These are phyloP conservation scores for Oikopleura albicans DNA, from an alignment of 23 tunicate species.

Conservation along the genomic window DNA sequence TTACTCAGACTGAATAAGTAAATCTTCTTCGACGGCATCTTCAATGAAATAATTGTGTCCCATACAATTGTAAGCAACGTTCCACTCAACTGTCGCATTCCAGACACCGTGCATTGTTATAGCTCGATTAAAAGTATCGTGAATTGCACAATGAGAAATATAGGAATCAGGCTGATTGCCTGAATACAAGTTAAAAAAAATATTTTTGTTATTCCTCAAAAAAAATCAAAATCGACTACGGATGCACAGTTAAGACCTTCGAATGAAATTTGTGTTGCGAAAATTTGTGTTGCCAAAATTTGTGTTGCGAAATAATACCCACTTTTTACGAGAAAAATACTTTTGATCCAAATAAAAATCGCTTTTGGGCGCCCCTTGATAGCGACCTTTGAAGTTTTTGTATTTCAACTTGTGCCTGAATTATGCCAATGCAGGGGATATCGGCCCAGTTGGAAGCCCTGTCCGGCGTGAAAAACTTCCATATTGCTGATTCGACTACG, in stretches of 20 bases:
- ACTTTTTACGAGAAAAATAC: too few relatives aligned
- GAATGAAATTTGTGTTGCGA: too few relatives aligned
- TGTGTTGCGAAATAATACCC: too few relatives aligned
- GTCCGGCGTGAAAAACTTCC: slow-evolving; percentile 36
- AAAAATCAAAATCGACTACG: too few relatives aligned
- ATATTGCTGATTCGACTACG: slow-evolving; percentile 27
- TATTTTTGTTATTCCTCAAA: too few relatives aligned
- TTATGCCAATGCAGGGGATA: not conserved
- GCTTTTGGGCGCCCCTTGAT: too few relatives aligned
- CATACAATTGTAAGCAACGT: slow-evolving; percentile 55
- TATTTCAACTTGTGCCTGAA: too few relatives aligned
- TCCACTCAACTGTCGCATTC: slow-evolving; percentile 45
- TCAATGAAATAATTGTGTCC: slow-evolving; percentile 79
- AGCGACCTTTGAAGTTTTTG: too few relatives aligned
- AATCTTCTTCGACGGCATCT: slow-evolving; percentile 67
- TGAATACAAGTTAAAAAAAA: too few relatives aligned
- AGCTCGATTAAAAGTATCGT: slow-evolving; percentile 63
- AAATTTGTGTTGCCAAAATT: too few relatives aligned
- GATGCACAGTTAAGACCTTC: too few relatives aligned
- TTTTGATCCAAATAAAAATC: too few relatives aligned
- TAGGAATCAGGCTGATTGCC: not conserved
- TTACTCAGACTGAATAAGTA: slow-evolving; percentile 35
- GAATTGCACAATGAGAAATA: slow-evolving; percentile 35
- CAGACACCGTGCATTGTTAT: slow-evolving; percentile 76
- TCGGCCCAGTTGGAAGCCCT: slow-evolving; percentile 37